Evolutionary conservation across 1,140 invertebrate species (phyloP).

Genomic region (Trinorchestia longiramus): DNA sequence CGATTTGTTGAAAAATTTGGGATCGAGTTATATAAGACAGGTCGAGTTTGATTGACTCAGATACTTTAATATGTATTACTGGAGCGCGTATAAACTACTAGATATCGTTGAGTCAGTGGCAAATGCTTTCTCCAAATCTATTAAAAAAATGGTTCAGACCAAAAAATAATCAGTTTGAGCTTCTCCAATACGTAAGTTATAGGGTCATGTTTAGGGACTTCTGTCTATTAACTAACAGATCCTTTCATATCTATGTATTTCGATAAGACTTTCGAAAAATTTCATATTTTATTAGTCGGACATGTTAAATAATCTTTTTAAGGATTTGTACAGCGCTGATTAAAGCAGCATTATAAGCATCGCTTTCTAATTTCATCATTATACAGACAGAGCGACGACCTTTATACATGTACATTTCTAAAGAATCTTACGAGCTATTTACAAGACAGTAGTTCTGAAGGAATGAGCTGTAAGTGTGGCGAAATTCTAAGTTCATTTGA

Average conservation of each 20-base stretch:
- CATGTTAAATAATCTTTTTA: not conserved
- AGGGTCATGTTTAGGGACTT: not conserved
- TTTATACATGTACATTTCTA: not conserved
- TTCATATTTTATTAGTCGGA: not conserved
- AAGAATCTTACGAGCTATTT: not conserved
- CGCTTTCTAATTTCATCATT: slow-evolving; percentile 1
- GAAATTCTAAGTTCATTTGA: not conserved
- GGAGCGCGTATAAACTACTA: not conserved
- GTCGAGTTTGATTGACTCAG: not conserved
- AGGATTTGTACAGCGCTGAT: slow-evolving; percentile 18
- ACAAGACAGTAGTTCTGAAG: not conserved
- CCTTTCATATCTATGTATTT: not conserved
- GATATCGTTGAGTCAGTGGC: not conserved
- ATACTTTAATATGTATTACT: not conserved
- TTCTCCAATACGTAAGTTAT: not conserved
- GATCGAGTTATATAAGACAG: not conserved
- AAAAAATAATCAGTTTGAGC: not conserved
- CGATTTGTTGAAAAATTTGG: no score
- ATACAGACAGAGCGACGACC: slow-evolving; percentile 4
- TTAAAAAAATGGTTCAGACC: not conserved
- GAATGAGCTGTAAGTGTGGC: not conserved
- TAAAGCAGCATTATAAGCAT: not conserved
- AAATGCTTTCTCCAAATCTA: not conserved
- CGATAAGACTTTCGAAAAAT: not conserved
- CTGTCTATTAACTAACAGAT: not conserved